Conservation (phyloP, 53 echinoderm and acorn worm genomes). For the Paracentrotus lividus region DNA sequence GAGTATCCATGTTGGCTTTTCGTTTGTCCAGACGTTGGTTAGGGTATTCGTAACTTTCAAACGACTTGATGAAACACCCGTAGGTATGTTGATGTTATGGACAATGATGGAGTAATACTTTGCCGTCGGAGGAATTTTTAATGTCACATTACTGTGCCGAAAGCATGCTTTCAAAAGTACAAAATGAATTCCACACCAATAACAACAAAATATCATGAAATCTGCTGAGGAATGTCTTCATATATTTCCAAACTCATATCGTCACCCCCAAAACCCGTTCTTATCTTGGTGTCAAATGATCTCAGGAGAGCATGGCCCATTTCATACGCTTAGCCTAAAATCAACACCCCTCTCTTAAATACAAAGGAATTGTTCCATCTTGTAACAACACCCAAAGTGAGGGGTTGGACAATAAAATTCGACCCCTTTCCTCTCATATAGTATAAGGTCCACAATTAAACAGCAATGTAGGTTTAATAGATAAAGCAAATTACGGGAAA, state of each 20-base stretch:
- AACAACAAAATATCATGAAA: constrained; percentile 27
- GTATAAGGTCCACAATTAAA: background rate
- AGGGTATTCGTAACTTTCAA: too few relatives aligned
- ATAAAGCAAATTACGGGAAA: background rate
- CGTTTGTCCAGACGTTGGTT: too few relatives aligned
- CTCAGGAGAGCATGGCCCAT: background rate
- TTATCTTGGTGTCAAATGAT: background rate
- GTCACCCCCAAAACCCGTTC: background rate
- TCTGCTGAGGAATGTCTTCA: background rate
- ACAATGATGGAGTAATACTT: too few relatives aligned
- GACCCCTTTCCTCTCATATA: constrained; percentile 8
- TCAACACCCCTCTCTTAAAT: constrained; percentile 40
- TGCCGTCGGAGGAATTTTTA: too few relatives aligned
- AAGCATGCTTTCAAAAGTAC: background rate
- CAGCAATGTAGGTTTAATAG: background rate
- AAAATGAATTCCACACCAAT: background rate
- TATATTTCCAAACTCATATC: background rate
- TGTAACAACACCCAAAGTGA: constrained; percentile 25
- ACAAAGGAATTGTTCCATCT: constrained; percentile 12
- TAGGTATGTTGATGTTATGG: too few relatives aligned
- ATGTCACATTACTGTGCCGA: too few relatives aligned
- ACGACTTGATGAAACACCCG: too few relatives aligned
- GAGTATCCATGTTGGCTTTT: too few relatives aligned
- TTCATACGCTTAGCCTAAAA: constrained; percentile 46
- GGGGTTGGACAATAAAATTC: background rate